phyloP scores from a whole-genome alignment of 1,140 invertebrate species.

The Drosophila sechellia region DNA sequence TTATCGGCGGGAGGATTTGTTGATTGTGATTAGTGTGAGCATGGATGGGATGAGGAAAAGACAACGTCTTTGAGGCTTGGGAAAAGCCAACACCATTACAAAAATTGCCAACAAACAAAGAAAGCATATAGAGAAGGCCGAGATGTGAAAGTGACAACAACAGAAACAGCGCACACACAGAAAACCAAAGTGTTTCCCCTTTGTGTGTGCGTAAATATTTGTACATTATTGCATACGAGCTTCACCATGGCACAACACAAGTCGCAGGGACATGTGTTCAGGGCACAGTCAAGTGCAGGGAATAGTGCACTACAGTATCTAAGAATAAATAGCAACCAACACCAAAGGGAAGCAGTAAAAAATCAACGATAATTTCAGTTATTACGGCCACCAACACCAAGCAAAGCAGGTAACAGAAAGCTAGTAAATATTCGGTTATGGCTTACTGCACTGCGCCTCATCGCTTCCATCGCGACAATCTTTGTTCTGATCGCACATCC shows the following conservation, averaged over 20 bases:
- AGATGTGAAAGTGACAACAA: slow-evolving; percentile 43
- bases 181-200: slow-evolving; percentile 45
- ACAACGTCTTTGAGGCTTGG: neutral
- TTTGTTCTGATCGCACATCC: slow-evolving; percentile 94
- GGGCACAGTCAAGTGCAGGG: slow-evolving; percentile 31
- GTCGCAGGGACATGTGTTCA: slow-evolving; percentile 37
- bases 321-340: slow-evolving; percentile 22
- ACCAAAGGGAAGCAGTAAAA: slow-evolving; percentile 20
- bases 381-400: slow-evolving; percentile 30
- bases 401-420: slow-evolving; percentile 10
- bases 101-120: slow-evolving; percentile 53
- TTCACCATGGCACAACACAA: slow-evolving; percentile 56
- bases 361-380: slow-evolving; percentile 21
- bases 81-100: slow-evolving; percentile 70
- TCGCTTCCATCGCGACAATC: slow-evolving; percentile 96
- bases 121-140: slow-evolving; percentile 29
- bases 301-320: slow-evolving; percentile 10
- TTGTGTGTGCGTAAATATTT: slow-evolving; percentile 67
- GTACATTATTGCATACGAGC: slow-evolving; percentile 53
- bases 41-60: slow-evolving; percentile 23
- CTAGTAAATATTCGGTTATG: slow-evolving; percentile 26
- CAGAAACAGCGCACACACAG: slow-evolving; percentile 47
- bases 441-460: slow-evolving; percentile 95
- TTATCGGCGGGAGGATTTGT: slow-evolving; percentile 35
- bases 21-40: slow-evolving; percentile 21